Base-by-base conservation (phyloP, 2,888 invertebrate genomes). In the Dusona sp. region DNA sequence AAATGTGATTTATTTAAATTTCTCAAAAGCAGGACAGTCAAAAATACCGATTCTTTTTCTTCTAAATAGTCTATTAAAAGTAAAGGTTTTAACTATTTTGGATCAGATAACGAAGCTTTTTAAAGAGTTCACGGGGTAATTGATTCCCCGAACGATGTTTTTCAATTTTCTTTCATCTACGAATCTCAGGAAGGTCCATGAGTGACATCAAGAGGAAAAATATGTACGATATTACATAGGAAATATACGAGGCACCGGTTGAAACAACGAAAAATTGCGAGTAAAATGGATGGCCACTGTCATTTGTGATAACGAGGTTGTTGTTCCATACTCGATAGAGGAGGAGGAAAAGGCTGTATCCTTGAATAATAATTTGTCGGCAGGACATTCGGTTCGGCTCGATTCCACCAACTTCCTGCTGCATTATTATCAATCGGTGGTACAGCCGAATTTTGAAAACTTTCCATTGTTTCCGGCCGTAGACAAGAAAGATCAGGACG, bases 191-290 rank as follows among this genome's bases (percentile, higher is more conserved):
- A 89, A 89, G 90, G 87, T 89, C 89, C 87, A 68, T 89, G 87
- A 68, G 89, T 88, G 88, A 91, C 88, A 87, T 89, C 88, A 83
- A 90, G 78, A 61, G 91, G 90, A 75, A 92, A 89, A 90, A 90
- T 88, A 86, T 91, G 91, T 90, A 92, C 87, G 88, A 90, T 89
- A 48, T 91, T 90, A 88, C 91, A 92, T 89, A 93, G 88, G 88
- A 92, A 90, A 88, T 91, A 90, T 89, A 91, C 88, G 88, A 93
- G 91, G 92, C 92, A 93, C 92, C 93, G 91, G 90, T 93, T 93
- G 84, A 92, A 91, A 89, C 90, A 92, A 85, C 91, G 91, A 90
- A 93, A 90, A 78, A 89, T 91, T 84, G 90, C 90, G 79, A 91
- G 80, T 67, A 93, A 88, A 80, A 92, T 74, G 65, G 89, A 90